Conservation (phyloP, 1,140 invertebrate species). For the Stegodyphus mimosarum region DNA sequence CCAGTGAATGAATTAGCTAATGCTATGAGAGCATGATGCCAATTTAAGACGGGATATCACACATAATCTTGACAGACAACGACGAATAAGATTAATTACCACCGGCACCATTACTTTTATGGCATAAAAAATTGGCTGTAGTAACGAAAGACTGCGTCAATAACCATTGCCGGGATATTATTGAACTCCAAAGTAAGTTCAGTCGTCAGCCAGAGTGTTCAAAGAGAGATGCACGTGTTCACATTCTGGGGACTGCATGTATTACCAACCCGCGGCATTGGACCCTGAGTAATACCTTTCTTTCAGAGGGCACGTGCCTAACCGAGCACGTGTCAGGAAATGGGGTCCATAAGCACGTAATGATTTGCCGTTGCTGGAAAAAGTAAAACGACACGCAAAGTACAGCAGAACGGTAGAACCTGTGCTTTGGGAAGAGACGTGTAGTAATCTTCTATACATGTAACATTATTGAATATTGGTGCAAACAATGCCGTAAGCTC, state of each 20-base stretch:
- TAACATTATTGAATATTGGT: too few relatives aligned
- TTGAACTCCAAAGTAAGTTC: not conserved
- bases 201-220: slow-evolving; percentile 6
- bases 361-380: slow-evolving; percentile 32
- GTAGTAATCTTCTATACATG: too few relatives aligned
- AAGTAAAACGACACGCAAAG: slow-evolving; percentile 17
- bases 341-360: slow-evolving; percentile 25
- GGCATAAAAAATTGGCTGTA: not conserved
- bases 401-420: too few relatives aligned
- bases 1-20: too few relatives aligned
- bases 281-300: not conserved
- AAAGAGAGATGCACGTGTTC: slow-evolving; percentile 29
- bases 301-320: not conserved
- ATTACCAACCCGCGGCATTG: slow-evolving; percentile 1
- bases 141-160: not conserved
- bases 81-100: not conserved
- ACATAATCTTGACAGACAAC: not conserved
- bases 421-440: too few relatives aligned
- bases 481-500: too few relatives aligned
- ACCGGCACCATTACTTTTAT: not conserved
- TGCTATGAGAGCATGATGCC: too few relatives aligned
- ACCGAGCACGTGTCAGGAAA: slow-evolving; percentile 25
- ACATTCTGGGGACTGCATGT: not conserved
- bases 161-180: slow-evolving; percentile 21
- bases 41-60: too few relatives aligned